phyloP scores from a whole-genome alignment of 2,888 invertebrate genomes.

The Onthophagus sagittarius region DNA sequence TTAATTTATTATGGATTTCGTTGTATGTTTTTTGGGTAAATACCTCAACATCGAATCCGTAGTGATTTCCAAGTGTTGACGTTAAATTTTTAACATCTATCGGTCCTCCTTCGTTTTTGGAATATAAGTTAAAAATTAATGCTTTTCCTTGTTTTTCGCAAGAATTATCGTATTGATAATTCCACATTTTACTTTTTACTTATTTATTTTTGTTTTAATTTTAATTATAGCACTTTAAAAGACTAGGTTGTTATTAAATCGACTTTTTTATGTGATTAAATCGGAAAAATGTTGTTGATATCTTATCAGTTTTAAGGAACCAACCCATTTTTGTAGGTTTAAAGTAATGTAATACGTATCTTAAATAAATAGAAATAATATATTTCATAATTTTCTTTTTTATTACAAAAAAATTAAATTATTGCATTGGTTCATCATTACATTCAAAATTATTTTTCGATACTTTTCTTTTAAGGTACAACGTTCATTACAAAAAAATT shows the following conservation, averaged over 20 bases:
- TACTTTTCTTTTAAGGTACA: neutral
- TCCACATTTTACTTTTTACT: neutral
- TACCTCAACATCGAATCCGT: neutral
- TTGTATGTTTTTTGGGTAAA: neutral
- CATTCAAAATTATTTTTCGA: neutral
- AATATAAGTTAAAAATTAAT: constrained; percentile 1
- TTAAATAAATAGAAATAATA: too few relatives aligned
- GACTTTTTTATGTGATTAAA: too few relatives aligned
- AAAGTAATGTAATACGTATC: too few relatives aligned
- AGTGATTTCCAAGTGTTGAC: neutral
- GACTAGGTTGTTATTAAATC: too few relatives aligned
- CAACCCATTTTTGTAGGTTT: too few relatives aligned
- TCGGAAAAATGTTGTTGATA: too few relatives aligned
- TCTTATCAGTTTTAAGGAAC: too few relatives aligned
- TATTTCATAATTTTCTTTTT: too few relatives aligned
- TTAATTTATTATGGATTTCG: neutral
- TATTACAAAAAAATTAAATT: neutral
- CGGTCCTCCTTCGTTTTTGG: neutral
- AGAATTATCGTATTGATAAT: neutral
- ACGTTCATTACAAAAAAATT: neutral
- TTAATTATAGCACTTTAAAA: too few relatives aligned
- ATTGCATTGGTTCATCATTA: neutral
- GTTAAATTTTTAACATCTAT: neutral
- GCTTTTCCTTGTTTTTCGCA: constrained; percentile 2
- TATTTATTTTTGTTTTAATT: too few relatives aligned